Evolutionary conservation across 2,888 invertebrate genomes (phyloP).

Genomic region (Heliconius ismenius): DNA sequence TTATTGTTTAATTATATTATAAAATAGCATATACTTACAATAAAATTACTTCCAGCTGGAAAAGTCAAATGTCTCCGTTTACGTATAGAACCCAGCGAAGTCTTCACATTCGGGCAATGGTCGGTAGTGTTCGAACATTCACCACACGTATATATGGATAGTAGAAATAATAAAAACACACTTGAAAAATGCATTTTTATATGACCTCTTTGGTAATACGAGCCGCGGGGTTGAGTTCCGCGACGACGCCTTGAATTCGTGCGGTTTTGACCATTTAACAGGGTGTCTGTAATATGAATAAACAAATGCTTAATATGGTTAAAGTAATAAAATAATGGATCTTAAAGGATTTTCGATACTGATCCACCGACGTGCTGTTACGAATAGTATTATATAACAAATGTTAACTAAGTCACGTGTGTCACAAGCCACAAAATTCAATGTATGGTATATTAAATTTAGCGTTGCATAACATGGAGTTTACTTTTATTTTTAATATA

Average conservation of each 20-base stretch:
- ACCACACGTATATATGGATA: conserved; percentile 47
- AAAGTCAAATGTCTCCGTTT: conserved; percentile 68
- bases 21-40: conserved; percentile 58
- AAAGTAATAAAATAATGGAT: neutral
- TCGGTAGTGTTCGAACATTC: conserved; percentile 43
- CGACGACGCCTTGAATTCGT: neutral
- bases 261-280: too few species aligned
- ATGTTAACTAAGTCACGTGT: conserved; percentile 8
- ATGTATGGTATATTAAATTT: neutral
- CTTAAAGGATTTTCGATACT: conserved; percentile 3
- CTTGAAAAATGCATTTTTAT: conserved; percentile 4
- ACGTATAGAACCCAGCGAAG: conserved; percentile 55
- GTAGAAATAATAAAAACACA: conserved; percentile 30
- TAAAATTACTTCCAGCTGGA: conserved; percentile 61
- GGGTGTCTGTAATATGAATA: neutral
- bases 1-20: neutral
- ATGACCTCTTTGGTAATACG: neutral
- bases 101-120: conserved; percentile 66
- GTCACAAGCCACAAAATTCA: conserved; percentile 4
- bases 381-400: conserved; percentile 18
- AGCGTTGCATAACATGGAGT: conserved; percentile 14
- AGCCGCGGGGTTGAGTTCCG: neutral
- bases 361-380: conserved; percentile 12
- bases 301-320: neutral
- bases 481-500: neutral